Conservation (phyloP, 2,113 vertebrate genomes). For the Loxodonta africana region DNA sequence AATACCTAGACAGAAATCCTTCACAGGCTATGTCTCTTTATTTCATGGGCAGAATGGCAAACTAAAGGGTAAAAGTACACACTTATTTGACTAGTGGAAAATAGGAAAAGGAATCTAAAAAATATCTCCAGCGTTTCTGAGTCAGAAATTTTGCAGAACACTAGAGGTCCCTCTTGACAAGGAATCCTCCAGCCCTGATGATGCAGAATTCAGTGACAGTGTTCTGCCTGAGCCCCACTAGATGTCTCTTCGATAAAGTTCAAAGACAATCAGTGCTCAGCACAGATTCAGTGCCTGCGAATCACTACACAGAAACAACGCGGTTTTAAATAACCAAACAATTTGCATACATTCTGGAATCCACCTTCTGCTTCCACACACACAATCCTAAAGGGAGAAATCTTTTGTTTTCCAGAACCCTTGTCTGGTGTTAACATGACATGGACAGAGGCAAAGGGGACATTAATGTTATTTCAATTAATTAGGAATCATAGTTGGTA, state of each 20-base stretch:
- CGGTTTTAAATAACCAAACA: not conserved
- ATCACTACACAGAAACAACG: not conserved
- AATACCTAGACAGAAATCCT: not conserved
- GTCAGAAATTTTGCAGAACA: not conserved
- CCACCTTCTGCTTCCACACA: not conserved
- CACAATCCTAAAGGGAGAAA: not conserved
- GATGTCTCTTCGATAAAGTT: constrained; percentile 72
- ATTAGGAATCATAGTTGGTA: not conserved
- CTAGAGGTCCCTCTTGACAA: constrained; percentile 75
- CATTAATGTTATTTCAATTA: not conserved
- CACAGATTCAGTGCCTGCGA: not conserved
- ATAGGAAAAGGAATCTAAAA: not conserved
- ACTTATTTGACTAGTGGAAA: not conserved
- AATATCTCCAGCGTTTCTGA: not conserved
- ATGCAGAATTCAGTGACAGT: not conserved
- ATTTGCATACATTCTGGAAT: not conserved
- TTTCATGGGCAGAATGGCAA: not conserved
- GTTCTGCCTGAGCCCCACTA: constrained; percentile 67
- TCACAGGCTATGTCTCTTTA: not conserved
- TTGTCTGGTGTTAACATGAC: not conserved
- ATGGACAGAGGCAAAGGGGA: not conserved
- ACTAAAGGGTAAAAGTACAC: not conserved
- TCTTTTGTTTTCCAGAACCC: not conserved
- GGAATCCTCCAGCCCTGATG: not conserved
- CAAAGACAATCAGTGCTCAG: not conserved